Evolutionary conservation across 2,888 invertebrate genomes (phyloP), one percentile per base, ranked within the genome.

Genomic region (Myopa tessellatipennis): DNA sequence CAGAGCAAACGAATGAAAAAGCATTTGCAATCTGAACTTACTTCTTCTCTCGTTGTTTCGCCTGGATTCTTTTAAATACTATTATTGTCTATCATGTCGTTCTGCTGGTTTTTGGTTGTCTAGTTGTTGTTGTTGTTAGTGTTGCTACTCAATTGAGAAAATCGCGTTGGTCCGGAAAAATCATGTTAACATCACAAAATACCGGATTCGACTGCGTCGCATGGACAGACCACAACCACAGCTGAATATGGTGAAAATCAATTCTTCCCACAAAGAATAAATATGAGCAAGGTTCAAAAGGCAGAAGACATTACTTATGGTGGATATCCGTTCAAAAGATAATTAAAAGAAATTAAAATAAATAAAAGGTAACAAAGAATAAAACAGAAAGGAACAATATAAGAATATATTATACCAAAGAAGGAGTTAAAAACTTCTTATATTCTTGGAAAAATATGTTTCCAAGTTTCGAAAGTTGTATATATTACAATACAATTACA

Each of bases 151-250:
- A 63, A 14, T 70, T 70, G 18, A 70, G 45, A 50, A 58, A 50
- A 73, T 45, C 40, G 73, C 45, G 26, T 45, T 61, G 45, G 18
- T 45, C 73, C 63, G 61, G 40, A 50, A 34, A 61, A 73, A 45
- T 61, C 63, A 73, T 73, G 73, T 45, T 73, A 36, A 63, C 73
- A 73, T 63, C 40, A 26, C 63, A 63, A 73, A 73, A 73, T 73
- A 50, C 73, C 73, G 73, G 63, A 73, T 61, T 63, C 73, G 34
- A 73, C 73, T 73, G 73, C 16, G 50, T 71, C 55, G 50, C 26
- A 58, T 18, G n/a, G 40, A 50, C 38, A 14, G 45, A 45, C 8
- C 40, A 72, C 34, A 38, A 71, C 26, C 40, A 73, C 73, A 63
- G 60, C 72, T 72, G 60, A 73, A 73, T 1, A 34, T 45, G 72